Conservation (phyloP, 92 coral and sea anemone species). For the Pocillopora grandis region DNA sequence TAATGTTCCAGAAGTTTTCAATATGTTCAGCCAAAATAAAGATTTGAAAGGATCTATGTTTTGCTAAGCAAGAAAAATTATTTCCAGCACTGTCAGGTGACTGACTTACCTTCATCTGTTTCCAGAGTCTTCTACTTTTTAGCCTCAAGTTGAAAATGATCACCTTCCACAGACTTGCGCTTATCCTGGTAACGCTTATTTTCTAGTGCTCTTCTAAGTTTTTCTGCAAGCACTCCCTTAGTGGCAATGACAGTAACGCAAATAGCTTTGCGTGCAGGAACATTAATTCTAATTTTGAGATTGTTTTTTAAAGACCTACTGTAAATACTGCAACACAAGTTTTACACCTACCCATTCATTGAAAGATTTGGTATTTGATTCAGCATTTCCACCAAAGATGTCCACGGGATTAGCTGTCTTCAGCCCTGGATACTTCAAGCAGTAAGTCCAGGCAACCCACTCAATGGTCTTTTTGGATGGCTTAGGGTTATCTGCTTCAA, state of each 20-base stretch:
- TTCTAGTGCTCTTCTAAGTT: conserved; percentile 17
- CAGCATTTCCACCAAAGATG: too few species aligned
- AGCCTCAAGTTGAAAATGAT: neutral
- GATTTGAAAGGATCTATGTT: neutral
- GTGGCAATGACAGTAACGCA: neutral
- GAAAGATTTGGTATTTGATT: neutral
- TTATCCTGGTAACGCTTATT: conserved; percentile 14
- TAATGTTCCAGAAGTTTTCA: too few species aligned
- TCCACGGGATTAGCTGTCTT: neutral
- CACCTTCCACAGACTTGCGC: neutral
- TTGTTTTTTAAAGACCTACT: neutral
- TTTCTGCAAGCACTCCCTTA: neutral
- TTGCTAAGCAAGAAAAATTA: neutral
- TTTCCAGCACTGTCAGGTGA: neutral
- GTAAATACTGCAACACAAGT: neutral
- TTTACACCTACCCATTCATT: neutral
- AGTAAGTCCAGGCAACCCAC: conserved; percentile 11
- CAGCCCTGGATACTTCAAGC: conserved; percentile 1
- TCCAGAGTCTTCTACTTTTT: conserved; percentile 8
- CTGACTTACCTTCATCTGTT: conserved; percentile 15
- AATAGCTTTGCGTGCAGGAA: neutral
- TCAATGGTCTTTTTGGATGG: conserved; percentile 1
- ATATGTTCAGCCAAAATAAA: too few species aligned
- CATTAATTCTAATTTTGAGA: too few species aligned
- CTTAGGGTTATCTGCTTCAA: neutral